Evolutionary conservation across 2,888 invertebrate genomes (phyloP), one percentile per base, ranked within the genome.

Genomic region (Cephus runcator): DNA sequence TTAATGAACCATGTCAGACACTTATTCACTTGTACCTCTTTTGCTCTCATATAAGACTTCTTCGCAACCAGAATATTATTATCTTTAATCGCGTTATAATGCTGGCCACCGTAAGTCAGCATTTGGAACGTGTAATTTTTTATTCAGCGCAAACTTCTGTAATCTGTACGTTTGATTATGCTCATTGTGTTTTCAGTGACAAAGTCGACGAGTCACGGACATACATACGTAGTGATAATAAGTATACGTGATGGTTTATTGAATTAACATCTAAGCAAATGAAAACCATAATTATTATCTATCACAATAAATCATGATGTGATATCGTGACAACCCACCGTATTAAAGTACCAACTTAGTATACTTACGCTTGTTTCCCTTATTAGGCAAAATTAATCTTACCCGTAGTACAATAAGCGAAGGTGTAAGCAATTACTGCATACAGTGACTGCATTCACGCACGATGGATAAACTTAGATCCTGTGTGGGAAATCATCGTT

Each of bases 401-500:
- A 23, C 23, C 6, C 9, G 23, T 2, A 56, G 23, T 23, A 23
- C 15, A 40, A 15, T 40, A 40, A 40, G 15, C 23, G 56, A 23
- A 56, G 56, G 56, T 56, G 15, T 15, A 56, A 15, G 35, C 12
- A 23, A 56, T 31, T 31, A 31, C 31, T 31, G 31, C 31, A 31
- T 31, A 31, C 31, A 31, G 31, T 2, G 31, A 56, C 9, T 56
- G 56, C 56, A 56, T 56, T 56, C 3, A 23, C 3, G 71, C 34
- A 11, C 12, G 31, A 71, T 71, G 71, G 71, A 71, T 75, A 31
- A 75, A 68, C 6, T 75, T 36, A 34, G 15, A 75, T 56, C 56
- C 4, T 31, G 11, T 15, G 34, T 35, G 69, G 30, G 9, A 4
- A 81, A 83, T 74, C 81, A 89, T 75, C 84, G 84, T 35, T 36